Conservation (phyloP, 2,797 vertebrate species). For the Anguilla marmorata region DNA sequence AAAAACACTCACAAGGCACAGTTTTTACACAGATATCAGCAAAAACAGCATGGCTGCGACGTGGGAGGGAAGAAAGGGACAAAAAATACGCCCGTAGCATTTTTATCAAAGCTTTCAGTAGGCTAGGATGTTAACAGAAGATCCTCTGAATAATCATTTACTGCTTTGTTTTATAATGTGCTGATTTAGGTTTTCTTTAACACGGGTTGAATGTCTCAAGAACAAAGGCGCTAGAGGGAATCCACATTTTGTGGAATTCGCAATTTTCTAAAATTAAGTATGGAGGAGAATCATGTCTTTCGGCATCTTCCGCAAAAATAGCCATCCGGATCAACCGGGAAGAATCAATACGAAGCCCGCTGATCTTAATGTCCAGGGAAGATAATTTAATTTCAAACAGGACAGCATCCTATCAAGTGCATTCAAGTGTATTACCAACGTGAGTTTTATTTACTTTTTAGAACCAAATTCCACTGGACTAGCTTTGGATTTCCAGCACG, state of each 20-base stretch:
- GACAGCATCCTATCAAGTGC: background rate
- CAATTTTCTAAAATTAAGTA: conserved; percentile 30
- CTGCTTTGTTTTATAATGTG: conserved; percentile 85
- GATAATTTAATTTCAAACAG: background rate
- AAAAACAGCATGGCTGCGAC: conserved; percentile 64
- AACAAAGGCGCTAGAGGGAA: conserved; percentile 1
- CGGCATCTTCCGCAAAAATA: background rate
- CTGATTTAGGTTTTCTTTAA: conserved; percentile 77
- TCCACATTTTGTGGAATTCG: conserved; percentile 4
- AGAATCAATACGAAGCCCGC: background rate
- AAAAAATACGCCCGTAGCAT: conserved; percentile 79
- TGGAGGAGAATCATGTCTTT: background rate
- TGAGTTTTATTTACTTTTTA: background rate
- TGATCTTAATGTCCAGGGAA: background rate
- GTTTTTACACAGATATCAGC: conserved; percentile 59
- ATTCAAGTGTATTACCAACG: background rate
- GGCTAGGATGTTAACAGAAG: conserved; percentile 61
- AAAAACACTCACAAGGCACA: conserved; percentile 69
- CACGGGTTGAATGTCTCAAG: conserved; percentile 61
- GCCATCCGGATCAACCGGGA: background rate
- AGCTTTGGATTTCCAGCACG: background rate
- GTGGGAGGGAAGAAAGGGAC: conserved; percentile 85
- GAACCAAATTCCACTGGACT: background rate
- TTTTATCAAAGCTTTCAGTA: conserved; percentile 72
- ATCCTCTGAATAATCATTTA: conserved; percentile 87